These are phyloP conservation scores for Ovibos moschatus DNA, from an alignment of 2,113 vertebrate species.

Conservation along the genomic window DNA sequence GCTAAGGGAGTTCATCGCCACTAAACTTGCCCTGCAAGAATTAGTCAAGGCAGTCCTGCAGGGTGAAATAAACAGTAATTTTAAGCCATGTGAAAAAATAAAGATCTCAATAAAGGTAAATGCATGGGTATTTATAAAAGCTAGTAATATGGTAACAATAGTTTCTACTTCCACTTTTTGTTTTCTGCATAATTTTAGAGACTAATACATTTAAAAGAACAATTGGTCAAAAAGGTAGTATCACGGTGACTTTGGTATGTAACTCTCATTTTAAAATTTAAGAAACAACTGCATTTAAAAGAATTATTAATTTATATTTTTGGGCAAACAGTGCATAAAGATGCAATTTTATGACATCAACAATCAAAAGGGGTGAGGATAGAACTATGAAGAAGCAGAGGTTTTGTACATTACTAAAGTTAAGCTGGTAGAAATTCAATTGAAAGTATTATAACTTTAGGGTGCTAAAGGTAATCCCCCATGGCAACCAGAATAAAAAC, in stretches of 20 bases:
- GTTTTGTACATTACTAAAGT: background rate
- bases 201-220: background rate
- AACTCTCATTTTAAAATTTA: background rate
- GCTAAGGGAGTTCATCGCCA: background rate
- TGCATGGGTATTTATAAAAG: background rate
- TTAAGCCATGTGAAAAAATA: background rate
- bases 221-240: background rate
- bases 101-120: background rate
- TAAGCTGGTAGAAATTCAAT: background rate
- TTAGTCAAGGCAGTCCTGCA: background rate
- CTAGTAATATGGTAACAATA: background rate
- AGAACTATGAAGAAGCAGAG: background rate
- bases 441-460: background rate
- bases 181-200: background rate
- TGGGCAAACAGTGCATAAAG: background rate
- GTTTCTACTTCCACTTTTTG: background rate
- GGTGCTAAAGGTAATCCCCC: background rate
- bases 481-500: background rate
- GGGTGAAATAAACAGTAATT: background rate
- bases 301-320: background rate
- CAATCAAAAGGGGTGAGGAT: background rate
- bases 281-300: background rate
- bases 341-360: background rate
- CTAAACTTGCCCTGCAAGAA: background rate
- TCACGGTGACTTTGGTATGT: background rate